Evolutionary conservation across 2,888 invertebrate genomes (phyloP).

Genomic region (Zaprionus lineosus): DNA sequence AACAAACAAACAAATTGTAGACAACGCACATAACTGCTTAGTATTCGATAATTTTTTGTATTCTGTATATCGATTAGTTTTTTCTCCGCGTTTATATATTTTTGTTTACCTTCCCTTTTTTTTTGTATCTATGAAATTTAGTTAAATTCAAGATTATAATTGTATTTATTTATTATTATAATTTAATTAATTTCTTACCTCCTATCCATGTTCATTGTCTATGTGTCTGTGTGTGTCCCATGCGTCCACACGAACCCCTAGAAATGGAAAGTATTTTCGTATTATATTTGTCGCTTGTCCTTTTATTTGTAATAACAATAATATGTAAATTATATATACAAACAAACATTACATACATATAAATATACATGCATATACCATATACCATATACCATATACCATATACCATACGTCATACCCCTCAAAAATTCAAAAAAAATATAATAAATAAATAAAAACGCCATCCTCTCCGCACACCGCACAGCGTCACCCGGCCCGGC

Average conservation of each 20-base stretch:
- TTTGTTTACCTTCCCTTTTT: slow-evolving; percentile 10
- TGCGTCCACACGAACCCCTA: slow-evolving; percentile 13
- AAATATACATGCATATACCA: too few species aligned
- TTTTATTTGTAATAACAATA: slow-evolving; percentile 41
- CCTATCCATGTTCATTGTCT: slow-evolving; percentile 3
- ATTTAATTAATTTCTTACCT: slow-evolving; percentile 1
- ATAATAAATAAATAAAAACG: too few species aligned
- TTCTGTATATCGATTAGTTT: slow-evolving; percentile 14
- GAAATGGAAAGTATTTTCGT: slow-evolving; percentile 22
- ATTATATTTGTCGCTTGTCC: slow-evolving; percentile 29
- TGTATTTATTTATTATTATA: slow-evolving; percentile 16
- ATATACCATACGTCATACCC: too few species aligned
- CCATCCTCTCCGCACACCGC: too few species aligned
- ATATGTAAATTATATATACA: slow-evolving; percentile 45
- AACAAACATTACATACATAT: too few species aligned
- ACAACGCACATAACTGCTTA: slow-evolving; percentile 56
- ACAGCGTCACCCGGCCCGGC: too few species aligned
- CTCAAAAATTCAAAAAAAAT: too few species aligned
- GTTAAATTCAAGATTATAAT: slow-evolving; percentile 44
- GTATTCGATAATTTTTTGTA: slow-evolving; percentile 13
- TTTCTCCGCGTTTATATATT: slow-evolving; percentile 11
- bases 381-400: too few species aligned
- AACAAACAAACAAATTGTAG: slow-evolving; percentile 48
- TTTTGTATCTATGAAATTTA: slow-evolving; percentile 35
- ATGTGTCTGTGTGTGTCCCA: slow-evolving; percentile 24